Evolutionary conservation across 2,113 vertebrate species (phyloP).

Genomic region (Crotalus horridus): DNA sequence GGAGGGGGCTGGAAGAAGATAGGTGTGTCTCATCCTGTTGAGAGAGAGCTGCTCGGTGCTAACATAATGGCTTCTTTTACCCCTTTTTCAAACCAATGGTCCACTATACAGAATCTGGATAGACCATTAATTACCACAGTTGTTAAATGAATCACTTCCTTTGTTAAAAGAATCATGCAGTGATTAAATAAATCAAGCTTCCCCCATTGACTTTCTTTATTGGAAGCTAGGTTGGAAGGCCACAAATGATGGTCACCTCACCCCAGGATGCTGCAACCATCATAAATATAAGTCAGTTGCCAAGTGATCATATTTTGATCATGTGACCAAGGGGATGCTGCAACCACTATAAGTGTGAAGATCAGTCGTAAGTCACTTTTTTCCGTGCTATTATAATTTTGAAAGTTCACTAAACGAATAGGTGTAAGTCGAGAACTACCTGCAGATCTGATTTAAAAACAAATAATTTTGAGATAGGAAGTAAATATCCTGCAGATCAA

Average conservation of each 20-base stretch:
- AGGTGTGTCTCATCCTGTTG: not conserved
- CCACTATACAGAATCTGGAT: not conserved
- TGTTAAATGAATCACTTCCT: not conserved
- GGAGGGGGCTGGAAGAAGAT: not conserved
- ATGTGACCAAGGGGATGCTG: not conserved
- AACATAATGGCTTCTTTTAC: not conserved
- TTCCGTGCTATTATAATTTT: not conserved
- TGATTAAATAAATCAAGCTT: not conserved
- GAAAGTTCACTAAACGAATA: not conserved
- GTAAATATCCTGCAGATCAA: not conserved
- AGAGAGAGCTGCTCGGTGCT: not conserved
- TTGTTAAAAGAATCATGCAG: not conserved
- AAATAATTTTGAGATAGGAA: not conserved
- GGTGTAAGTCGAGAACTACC: not conserved
- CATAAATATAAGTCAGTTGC: not conserved
- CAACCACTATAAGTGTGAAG: not conserved
- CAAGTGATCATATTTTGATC: not conserved
- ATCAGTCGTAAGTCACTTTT: not conserved
- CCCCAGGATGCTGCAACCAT: not conserved
- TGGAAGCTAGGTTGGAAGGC: not conserved
- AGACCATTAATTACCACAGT: not conserved
- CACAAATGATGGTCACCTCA: not conserved
- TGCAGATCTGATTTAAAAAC: not conserved
- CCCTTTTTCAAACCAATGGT: not conserved
- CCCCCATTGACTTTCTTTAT: not conserved